Evolutionary conservation across 2,797 vertebrate genomes (phyloP).

Genomic region (Benthosema pterotum): DNA sequence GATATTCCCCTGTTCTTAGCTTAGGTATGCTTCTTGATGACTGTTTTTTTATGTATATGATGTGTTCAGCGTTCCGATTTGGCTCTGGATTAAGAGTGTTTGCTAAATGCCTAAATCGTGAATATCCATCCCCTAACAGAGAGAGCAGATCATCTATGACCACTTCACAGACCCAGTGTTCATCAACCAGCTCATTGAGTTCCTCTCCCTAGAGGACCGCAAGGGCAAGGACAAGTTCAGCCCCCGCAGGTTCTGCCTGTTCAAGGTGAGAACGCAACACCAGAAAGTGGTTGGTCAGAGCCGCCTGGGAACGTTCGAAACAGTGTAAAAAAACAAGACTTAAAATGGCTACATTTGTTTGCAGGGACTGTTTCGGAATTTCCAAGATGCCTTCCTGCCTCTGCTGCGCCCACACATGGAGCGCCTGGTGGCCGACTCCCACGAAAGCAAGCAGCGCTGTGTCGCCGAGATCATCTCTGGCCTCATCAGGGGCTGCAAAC

Average conservation of each 20-base stretch:
- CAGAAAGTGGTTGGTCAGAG: too few species aligned
- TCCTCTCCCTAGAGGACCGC: constrained; percentile 96
- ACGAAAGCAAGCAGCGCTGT: constrained; percentile 95
- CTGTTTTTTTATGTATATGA: background rate
- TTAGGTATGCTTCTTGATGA: too few species aligned
- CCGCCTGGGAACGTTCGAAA: background rate
- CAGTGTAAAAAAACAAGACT: background rate
- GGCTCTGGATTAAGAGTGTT: too few species aligned
- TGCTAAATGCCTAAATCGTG: too few species aligned
- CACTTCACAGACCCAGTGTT: constrained; percentile 94
- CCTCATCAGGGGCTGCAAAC: constrained; percentile 94
- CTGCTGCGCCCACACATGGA: constrained; percentile 91
- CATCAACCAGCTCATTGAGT: constrained; percentile 93
- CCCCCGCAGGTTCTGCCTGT: constrained; percentile 95
- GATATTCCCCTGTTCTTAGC: too few species aligned
- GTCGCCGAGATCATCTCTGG: constrained; percentile 96
- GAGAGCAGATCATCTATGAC: constrained; percentile 94
- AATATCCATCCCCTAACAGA: constrained; percentile 70
- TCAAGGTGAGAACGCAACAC: constrained; percentile 86
- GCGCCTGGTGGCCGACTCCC: constrained; percentile 88
- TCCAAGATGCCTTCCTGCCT: constrained; percentile 88
- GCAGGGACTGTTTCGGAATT: constrained; percentile 96
- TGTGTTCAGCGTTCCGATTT: too few species aligned
- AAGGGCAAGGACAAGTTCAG: constrained; percentile 99
- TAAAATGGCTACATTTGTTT: background rate